Base-by-base conservation (phyloP, 2,888 invertebrate species). In the Drosophila atripex region DNA sequence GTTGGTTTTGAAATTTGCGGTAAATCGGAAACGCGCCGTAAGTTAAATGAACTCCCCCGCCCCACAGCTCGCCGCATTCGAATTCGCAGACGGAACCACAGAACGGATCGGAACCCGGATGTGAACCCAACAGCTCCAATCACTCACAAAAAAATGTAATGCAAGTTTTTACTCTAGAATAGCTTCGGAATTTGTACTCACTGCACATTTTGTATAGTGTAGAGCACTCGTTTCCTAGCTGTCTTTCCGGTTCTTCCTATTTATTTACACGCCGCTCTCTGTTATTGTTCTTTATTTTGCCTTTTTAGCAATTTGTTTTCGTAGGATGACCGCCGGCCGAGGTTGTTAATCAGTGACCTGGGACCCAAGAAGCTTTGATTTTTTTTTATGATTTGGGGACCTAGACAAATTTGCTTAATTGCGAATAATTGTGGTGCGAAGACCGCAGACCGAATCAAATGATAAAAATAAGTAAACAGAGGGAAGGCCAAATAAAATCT, bases 1-100 rank as follows among this genome's bases (percentile, higher is more conserved):
- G 83, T 87, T 87, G 87, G 87, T 77, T 87, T 79, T 78, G 65
- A 88, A 88, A 88, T 83, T 88, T 85, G 86, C 74, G 85, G 88
- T 78, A 80, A 85, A 85, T 88, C 86, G 84, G 88, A 88, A 85
- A 78, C 77, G 61, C 77, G 86, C 75, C 86, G 86, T 77, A 83
- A 86, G 88, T 85, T 88, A 88, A 85, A 88, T 86, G 84, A 88
- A 85, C 85, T 87, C 73, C 68, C 76, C 76, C 21, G 68, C 51
- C 71, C 76, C 76, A 65, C 74, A 16, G 16, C 43, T 21, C 38
- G 35, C 8, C 52, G 39, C 28, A 39, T 23, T 14, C 16, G 6
- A 18, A 18, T 12, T 28, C 30, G 8, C 6, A 28, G 16, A 12
- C 11, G 8, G 32, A 35, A 60, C 43, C 60, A 41, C 49, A 49